Evolutionary conservation across 1,140 invertebrate species (phyloP).

Genomic region (Anastatus disparis): DNA sequence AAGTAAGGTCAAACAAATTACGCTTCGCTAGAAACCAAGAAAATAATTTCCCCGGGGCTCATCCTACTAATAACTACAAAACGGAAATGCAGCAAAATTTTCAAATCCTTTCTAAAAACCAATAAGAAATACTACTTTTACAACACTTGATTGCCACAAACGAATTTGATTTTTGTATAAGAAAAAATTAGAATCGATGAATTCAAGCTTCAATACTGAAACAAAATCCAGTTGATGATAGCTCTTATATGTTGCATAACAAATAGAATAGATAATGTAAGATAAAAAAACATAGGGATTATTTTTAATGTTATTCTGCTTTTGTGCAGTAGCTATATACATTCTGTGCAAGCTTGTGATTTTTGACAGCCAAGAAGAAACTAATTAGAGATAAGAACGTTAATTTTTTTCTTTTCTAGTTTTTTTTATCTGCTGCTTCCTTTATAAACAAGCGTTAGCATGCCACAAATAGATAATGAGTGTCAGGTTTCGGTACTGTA

Average conservation of each 20-base stretch:
- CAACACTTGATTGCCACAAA: background rate
- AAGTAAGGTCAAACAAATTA: background rate
- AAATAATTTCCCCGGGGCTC: conserved; percentile 8
- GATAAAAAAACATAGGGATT: background rate
- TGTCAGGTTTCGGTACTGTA: background rate
- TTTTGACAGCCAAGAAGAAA: background rate
- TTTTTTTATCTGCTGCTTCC: too few relatives aligned
- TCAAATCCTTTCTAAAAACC: background rate
- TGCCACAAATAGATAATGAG: background rate
- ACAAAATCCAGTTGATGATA: too few relatives aligned
- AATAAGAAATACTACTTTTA: background rate
- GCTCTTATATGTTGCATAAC: too few relatives aligned
- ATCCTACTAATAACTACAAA: background rate
- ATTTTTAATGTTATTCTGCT: conserved; percentile 1
- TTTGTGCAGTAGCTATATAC: background rate
- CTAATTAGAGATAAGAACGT: conserved; percentile 2
- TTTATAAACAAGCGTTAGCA: too few relatives aligned
- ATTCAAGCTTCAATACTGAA: background rate
- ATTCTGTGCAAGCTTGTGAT: background rate
- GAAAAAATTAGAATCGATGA: conserved; percentile 7
- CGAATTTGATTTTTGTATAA: conserved; percentile 1
- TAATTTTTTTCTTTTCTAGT: too few relatives aligned
- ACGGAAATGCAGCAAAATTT: background rate
- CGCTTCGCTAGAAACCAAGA: background rate
- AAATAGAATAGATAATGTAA: background rate